Percentiles rank a stretch among this genome's conserved stretches.
phyloP scores from a whole-genome alignment of 2,113 vertebrate species.

The Jacana jacana region DNA sequence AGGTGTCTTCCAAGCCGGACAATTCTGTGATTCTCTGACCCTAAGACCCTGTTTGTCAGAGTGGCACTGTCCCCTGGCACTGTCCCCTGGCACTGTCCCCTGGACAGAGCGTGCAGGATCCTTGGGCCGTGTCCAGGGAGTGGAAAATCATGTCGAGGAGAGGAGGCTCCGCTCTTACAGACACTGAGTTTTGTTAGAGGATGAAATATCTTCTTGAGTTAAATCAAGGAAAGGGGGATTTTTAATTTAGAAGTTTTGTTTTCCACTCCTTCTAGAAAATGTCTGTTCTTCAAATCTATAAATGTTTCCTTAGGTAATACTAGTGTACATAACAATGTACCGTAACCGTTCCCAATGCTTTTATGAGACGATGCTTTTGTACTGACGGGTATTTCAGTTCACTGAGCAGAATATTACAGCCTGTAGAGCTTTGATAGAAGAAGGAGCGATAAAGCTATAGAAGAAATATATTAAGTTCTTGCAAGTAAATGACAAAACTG shows the following conservation, averaged over 20 bases:
- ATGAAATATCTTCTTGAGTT: not conserved
- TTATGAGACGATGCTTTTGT: not conserved
- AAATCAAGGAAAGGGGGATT: not conserved
- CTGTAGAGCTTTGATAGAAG: not conserved
- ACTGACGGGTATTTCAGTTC: conserved; percentile 20
- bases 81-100: no score
- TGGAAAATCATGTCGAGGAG: accelerated
- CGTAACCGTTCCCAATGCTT: not conserved
- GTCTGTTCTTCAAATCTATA: not conserved
- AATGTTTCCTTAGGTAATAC: conserved; percentile 9
- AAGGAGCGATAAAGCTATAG: not conserved
- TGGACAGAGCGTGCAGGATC: accelerated
- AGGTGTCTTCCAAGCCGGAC: not conserved
- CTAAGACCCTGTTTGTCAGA: not conserved
- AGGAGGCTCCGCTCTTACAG: not conserved
- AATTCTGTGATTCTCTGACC: not conserved
- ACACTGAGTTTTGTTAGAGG: not conserved
- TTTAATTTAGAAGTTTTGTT: conserved; percentile 33
- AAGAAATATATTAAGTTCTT: not conserved
- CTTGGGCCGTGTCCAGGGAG: not conserved
- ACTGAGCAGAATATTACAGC: conserved; percentile 23
- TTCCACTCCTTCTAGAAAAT: not conserved
- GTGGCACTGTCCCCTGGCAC: no score
- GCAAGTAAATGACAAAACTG: not conserved
- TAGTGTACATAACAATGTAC: not conserved